Evolutionary conservation across 2,888 invertebrate species (phyloP), one percentile per base, ranked within the genome.

Genomic region (Steinernema hermaphroditum): DNA sequence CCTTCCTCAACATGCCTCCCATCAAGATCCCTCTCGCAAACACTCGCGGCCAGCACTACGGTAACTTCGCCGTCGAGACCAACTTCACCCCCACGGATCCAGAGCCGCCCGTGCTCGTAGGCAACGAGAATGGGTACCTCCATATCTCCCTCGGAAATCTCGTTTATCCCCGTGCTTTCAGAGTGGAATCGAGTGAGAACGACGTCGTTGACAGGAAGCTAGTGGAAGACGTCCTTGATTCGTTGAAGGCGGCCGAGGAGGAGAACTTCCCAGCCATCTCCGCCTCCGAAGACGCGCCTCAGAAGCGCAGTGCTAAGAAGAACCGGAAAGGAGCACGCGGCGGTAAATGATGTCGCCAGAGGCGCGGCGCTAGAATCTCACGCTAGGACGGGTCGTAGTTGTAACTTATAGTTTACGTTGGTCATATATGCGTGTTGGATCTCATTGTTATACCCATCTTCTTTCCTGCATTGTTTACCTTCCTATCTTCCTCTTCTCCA

Each of bases 1-100:
- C 75, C 8, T 72, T 82, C 22, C 69, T 82, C 69, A 71, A 76
- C 41, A 77, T 77, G 69, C 72, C 72, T 12, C 80, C 82, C 34
- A 82, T 82, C 69, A 75, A 76, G 32, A 62, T 62, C 32, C 62
- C 62, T 6, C 29, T 62, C 16, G 62, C 62, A 8, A 62, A 62
- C 62, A 34, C 62, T 8, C 62, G 62, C 2, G 34, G 22, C 12
- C 62, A 62, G 16, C 62, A 62, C 14, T 62, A 62, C 62, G 62
- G 62, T 14, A 62, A 62, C 29, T 62, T 32, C 62, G 27, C 32
- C 29, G 62, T 62, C 29, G 62, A 62, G 32, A 29, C 62, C 32
- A 62, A 62, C 62, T 62, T 32, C 62, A 62, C 62, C 32, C 22
- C 34, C 16, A 34, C 12, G 29, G 62, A 62, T 6, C 29, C 29